Conservation (phyloP, 1,140 invertebrate genomes). For the Brachionus rotundiformis region DNA sequence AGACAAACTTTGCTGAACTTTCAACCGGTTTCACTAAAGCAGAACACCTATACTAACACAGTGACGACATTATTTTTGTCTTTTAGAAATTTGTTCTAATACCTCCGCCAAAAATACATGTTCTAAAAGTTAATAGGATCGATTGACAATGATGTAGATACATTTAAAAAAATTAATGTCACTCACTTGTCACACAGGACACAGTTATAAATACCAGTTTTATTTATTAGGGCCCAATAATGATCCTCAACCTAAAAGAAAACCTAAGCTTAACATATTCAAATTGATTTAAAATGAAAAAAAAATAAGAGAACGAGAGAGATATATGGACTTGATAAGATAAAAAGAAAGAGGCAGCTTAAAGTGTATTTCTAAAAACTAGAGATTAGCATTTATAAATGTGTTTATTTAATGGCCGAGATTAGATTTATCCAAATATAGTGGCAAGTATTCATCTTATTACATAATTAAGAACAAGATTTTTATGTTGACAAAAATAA, state of each 20-base stretch:
- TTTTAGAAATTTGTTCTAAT: too few relatives aligned
- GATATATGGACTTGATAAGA: background rate
- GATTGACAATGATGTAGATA: too few relatives aligned
- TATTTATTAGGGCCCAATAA: background rate
- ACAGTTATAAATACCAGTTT: background rate
- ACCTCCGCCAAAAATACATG: too few relatives aligned
- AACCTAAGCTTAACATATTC: background rate
- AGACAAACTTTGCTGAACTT: too few relatives aligned
- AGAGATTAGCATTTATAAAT: conserved; percentile 3
- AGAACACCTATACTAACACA: too few relatives aligned
- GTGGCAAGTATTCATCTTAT: background rate
- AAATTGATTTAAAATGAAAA: background rate
- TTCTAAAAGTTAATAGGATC: too few relatives aligned
- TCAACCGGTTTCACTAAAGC: too few relatives aligned
- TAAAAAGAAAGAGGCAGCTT: background rate
- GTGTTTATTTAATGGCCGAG: background rate
- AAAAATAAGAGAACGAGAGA: too few relatives aligned
- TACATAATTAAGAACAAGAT: background rate
- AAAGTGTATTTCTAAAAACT: background rate
- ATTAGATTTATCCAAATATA: background rate
- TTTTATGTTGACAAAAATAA: background rate
- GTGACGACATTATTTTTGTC: too few relatives aligned
- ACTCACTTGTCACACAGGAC: too few relatives aligned
- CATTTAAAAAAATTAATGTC: too few relatives aligned
- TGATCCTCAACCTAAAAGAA: background rate